Percentiles rank a stretch among this genome's conserved stretches.
Evolutionary conservation across 1,140 invertebrate species (phyloP).

Genomic region (Cydia splendana): DNA sequence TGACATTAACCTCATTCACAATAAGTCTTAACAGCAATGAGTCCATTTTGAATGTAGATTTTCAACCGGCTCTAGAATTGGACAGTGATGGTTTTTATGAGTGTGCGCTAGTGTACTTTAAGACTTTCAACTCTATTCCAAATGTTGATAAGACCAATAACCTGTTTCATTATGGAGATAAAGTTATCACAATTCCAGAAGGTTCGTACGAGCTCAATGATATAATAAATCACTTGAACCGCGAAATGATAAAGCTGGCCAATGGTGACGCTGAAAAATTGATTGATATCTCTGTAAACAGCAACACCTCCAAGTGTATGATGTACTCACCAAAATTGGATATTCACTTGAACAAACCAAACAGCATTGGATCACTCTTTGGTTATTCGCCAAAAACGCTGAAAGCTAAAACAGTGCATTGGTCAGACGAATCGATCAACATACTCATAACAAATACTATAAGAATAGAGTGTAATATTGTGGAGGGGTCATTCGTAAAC

Average conservation of each 20-base stretch:
- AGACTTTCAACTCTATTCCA: constrained; percentile 14
- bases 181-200: background rate
- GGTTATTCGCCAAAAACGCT: background rate
- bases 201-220: background rate
- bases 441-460: constrained; percentile 17
- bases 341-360: background rate
- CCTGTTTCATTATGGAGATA: constrained; percentile 4
- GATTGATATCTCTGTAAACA: background rate
- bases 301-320: constrained; percentile 4
- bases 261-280: background rate
- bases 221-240: background rate
- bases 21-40: background rate
- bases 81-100: background rate
- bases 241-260: background rate
- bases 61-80: background rate
- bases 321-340: background rate
- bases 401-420: background rate
- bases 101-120: constrained; percentile 8
- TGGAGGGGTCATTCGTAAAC: constrained; percentile 21
- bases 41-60: background rate
- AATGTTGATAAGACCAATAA: constrained; percentile 22
- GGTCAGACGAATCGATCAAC: background rate
- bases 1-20: no score
- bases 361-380: background rate
- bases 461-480: constrained; percentile 28